Evolutionary conservation across 2,888 invertebrate genomes (phyloP), one percentile per base, ranked within the genome.

Genomic region (Ganaspis brasiliensis): DNA sequence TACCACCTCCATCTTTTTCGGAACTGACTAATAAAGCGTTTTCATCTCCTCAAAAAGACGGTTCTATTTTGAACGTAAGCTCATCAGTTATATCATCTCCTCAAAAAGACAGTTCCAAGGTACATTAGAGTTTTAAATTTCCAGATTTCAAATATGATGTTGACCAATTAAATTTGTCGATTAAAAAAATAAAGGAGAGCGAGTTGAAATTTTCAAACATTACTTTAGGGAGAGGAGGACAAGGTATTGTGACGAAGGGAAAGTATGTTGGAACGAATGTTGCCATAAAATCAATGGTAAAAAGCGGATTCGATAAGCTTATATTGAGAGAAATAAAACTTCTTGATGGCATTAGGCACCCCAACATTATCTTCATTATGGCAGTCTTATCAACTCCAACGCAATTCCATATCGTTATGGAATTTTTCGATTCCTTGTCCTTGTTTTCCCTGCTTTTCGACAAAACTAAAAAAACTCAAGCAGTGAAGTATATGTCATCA

Each of bases 351-450:
- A 49, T 49, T 5, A n/a, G 49, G 3, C 71, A 71, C 52, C 12
- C 2, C 2, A 71, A 71, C 12, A 21, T 71, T 0, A 49, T 71
- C 2, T 19, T 16, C 0, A 24, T 49, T 14, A 16, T 71, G 71
- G 71, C 49, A 21, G 37, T 40, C 1, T 49, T 14, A 1, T 24
- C 49, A 24, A 71, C 71, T 21, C 19, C 40, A 40, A 16, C 19
- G 2, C 40, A 37, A 10, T 71, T 14, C 8, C 71, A 71, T 26
- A 71, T 71, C n/a, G 71, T 71, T 1, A 40, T 71, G 26, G 71
- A 71, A 24, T 49, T 49, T 6, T 71, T 71, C 14, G 40, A 37
- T 24, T 59, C 35, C 40, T 16, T 16, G 1, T n/a, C 19, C 1
- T 49, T 49, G 49, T 16, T 16, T 16, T 16, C 16, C 16, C 49